phyloP scores from a whole-genome alignment of 2,888 invertebrate species.

The Diadegma fenestrale region DNA sequence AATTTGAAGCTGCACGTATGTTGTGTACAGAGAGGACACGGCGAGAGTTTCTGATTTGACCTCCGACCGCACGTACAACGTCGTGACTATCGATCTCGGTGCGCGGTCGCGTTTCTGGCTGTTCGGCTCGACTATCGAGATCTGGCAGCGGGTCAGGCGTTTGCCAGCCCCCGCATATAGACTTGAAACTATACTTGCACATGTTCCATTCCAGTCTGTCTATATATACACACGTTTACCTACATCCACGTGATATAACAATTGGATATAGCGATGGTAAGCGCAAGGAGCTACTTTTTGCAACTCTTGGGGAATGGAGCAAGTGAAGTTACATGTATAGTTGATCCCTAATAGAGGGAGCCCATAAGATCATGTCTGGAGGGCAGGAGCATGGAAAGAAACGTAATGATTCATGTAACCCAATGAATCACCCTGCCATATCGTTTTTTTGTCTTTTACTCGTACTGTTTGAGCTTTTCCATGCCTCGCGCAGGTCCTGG shows the following conservation, averaged over 20 bases:
- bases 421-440: conserved; percentile 52
- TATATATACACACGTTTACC: not conserved
- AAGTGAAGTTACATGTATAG: conserved; percentile 8
- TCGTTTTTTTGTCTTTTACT: conserved; percentile 29
- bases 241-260: conserved; percentile 23
- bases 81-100: conserved; percentile 65
- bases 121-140: conserved; percentile 57
- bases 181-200: not conserved
- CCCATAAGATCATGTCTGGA: conserved; percentile 48
- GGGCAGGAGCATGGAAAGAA: conserved; percentile 55
- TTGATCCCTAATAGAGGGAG: conserved; percentile 7
- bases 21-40: conserved; percentile 23
- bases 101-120: conserved; percentile 59
- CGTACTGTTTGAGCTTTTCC: not conserved
- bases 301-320: conserved; percentile 11
- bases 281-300: conserved; percentile 10
- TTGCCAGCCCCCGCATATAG: conserved; percentile 3
- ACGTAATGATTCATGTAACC: conserved; percentile 60
- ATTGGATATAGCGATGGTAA: conserved; percentile 12
- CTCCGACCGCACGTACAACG: conserved; percentile 62
- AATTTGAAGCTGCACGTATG: conserved; percentile 2
- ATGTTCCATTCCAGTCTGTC: not conserved
- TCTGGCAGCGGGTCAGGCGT: conserved; percentile 62
- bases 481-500: not conserved
- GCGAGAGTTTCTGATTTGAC: conserved; percentile 50